phyloP scores from a whole-genome alignment of 2,113 vertebrate genomes.

The Aramus guarauna region DNA sequence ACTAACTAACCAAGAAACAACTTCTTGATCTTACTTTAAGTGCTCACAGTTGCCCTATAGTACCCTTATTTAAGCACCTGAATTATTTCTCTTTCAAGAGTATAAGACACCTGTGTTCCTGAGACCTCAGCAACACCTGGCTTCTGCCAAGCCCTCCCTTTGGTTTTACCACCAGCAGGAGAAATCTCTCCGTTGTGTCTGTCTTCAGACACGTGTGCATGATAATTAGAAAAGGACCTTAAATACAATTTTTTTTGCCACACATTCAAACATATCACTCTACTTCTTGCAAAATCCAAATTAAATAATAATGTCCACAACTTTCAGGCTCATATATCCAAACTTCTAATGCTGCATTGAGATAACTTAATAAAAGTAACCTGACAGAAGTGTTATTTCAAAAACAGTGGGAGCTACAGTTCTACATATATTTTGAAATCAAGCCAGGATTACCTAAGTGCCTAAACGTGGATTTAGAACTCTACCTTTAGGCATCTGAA shows the following conservation, averaged over 20 bases:
- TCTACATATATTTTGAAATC: not conserved
- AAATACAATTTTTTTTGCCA: not conserved
- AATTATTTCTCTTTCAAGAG: not conserved
- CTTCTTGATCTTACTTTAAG: not conserved
- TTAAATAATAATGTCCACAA: not conserved
- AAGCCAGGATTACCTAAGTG: not conserved
- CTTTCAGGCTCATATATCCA: not conserved
- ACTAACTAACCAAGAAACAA: not conserved
- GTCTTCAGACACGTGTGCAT: not conserved
- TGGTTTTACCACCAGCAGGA: not conserved
- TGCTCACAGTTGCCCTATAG: not conserved
- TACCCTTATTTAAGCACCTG: not conserved
- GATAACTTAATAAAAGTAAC: not conserved
- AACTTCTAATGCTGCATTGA: not conserved
- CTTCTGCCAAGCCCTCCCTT: not conserved
- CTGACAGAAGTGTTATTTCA: not conserved
- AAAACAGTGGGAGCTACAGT: not conserved
- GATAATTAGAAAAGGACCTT: not conserved
- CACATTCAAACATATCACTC: not conserved
- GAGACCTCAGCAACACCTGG: not conserved
- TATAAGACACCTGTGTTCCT: not conserved
- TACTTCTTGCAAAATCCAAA: not conserved
- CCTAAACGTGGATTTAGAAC: not conserved
- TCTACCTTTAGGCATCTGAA: slow-evolving; percentile 11
- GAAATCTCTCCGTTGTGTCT: not conserved